Evolutionary conservation across 2,113 vertebrate genomes (phyloP).

Genomic region (Oryzias curvinotus): DNA sequence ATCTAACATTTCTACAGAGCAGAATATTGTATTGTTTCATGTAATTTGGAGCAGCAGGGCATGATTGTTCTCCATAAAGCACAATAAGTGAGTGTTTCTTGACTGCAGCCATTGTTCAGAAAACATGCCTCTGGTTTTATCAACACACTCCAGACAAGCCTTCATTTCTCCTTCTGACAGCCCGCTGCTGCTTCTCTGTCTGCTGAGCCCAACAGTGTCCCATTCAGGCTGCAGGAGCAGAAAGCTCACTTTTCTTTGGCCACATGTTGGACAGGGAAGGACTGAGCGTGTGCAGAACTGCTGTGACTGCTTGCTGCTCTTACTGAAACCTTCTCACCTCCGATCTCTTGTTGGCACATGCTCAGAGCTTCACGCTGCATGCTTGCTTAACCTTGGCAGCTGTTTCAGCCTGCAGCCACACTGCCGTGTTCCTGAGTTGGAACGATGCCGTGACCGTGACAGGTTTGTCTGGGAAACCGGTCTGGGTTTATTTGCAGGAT

Average conservation of each 20-base stretch:
- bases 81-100: constrained; percentile 47
- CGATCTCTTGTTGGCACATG: constrained; percentile 32
- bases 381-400: constrained; percentile 16
- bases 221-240: constrained; percentile 32
- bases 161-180: constrained; percentile 15
- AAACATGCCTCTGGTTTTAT: constrained; percentile 32
- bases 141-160: constrained; percentile 43
- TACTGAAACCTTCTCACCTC: rapidly evolving
- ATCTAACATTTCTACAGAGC: background rate
- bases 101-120: constrained; percentile 52
- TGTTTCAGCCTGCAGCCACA: constrained; percentile 12
- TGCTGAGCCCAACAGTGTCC: constrained; percentile 36
- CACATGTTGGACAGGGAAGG: background rate
- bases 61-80: constrained; percentile 30
- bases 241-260: background rate
- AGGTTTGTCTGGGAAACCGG: constrained; percentile 20
- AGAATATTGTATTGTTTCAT: constrained; percentile 27
- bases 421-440: background rate
- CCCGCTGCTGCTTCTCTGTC: constrained; percentile 35
- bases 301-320: too few species aligned
- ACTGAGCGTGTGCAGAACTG: background rate
- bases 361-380: background rate
- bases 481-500: constrained; percentile 9
- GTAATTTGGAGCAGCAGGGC: constrained; percentile 38
- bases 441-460: constrained; percentile 3